Evolutionary conservation across 2,797 vertebrate genomes (phyloP).

Genomic region (Karalla daura): DNA sequence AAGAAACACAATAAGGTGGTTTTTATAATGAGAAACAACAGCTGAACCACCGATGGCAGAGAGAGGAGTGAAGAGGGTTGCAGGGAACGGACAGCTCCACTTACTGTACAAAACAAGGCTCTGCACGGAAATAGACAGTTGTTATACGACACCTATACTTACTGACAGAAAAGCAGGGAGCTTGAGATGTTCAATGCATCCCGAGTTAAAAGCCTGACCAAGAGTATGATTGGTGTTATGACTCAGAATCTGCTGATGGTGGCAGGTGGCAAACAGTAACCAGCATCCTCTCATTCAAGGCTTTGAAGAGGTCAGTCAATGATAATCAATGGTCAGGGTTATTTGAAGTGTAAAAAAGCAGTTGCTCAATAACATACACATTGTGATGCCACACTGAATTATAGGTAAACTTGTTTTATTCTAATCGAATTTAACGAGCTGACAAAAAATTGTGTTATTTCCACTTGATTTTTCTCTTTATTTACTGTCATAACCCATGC

Average conservation of each 20-base stretch:
- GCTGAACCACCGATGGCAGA: conserved; percentile 79
- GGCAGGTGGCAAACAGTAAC: conserved; percentile 7
- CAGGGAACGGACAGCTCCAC: conserved; percentile 69
- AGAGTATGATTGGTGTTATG: background rate
- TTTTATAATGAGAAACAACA: conserved; percentile 84
- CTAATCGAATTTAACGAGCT: background rate
- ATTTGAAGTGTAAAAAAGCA: background rate
- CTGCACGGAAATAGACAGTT: conserved; percentile 52
- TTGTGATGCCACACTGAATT: background rate
- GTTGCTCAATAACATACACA: background rate
- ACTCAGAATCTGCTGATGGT: background rate
- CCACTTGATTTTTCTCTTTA: background rate
- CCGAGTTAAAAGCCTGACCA: conserved; percentile 20
- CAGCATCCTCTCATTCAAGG: no score
- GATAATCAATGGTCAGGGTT: background rate
- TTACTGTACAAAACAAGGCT: conserved; percentile 68
- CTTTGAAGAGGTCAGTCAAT: background rate
- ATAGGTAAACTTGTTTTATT: background rate
- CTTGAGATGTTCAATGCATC: conserved; percentile 29
- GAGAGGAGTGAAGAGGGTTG: conserved; percentile 59
- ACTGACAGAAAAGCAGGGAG: conserved; percentile 23
- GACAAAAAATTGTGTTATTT: background rate
- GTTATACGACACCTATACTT: conserved; percentile 32
- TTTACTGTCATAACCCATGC: background rate
- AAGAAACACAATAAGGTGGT: conserved; percentile 81